phyloP scores from a whole-genome alignment of 2,888 invertebrate species.

The Zeuzera pyrina region DNA sequence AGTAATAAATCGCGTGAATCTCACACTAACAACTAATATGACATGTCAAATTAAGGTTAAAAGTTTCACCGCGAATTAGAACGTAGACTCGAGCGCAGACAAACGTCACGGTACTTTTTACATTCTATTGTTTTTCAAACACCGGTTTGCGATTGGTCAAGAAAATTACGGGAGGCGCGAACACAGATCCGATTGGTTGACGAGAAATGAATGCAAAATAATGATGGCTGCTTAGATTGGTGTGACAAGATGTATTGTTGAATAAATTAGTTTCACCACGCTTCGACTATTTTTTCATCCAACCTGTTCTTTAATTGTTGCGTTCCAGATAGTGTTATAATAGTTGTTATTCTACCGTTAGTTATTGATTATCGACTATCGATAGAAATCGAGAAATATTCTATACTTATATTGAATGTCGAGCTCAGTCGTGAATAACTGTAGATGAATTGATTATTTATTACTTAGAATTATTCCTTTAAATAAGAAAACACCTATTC shows the following conservation, averaged over 20 bases:
- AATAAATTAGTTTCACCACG: conserved; percentile 47
- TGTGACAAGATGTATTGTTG: conserved; percentile 55
- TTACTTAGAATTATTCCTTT: no score
- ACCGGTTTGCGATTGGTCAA: conserved; percentile 40
- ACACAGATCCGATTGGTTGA: conserved; percentile 41
- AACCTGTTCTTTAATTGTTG: conserved; percentile 11
- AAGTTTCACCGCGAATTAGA: background rate
- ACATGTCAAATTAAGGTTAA: conserved; percentile 1
- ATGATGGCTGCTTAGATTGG: conserved; percentile 58
- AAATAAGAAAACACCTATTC: no score
- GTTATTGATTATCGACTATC: background rate
- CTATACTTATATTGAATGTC: no score
- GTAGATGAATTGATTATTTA: no score
- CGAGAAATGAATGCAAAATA: conserved; percentile 56
- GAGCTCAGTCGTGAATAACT: no score
- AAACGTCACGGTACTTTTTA: conserved; percentile 64
- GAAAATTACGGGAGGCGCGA: conserved; percentile 45
- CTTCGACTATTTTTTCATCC: conserved; percentile 20
- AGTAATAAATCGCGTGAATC: no score
- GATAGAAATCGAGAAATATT: no score
- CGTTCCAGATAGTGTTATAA: background rate
- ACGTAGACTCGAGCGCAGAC: conserved; percentile 41
- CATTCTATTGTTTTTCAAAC: conserved; percentile 72
- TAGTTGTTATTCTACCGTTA: conserved; percentile 1
- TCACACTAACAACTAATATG: no score